phyloP scores from a whole-genome alignment of 2,888 invertebrate species.

The Galerucella nymphaeae region DNA sequence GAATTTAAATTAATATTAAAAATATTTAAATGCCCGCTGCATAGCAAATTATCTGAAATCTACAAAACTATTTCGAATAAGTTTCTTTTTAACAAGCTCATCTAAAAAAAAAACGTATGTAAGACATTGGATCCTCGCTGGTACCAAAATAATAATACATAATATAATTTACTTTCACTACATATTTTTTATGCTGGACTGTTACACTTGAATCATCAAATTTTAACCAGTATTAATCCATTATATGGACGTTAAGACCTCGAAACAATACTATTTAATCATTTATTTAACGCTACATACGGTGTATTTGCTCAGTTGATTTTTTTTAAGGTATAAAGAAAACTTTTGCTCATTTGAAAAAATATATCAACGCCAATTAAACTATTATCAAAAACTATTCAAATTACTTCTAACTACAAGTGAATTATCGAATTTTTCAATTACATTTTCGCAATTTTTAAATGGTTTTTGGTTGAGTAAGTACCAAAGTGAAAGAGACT shows the following conservation, averaged over 20 bases:
- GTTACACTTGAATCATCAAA: background rate
- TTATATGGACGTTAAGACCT: background rate
- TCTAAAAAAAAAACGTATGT: background rate
- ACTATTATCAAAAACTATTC: background rate
- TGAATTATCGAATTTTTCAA: slow-evolving; percentile 20
- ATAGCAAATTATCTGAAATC: slow-evolving; percentile 8
- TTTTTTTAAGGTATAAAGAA: background rate
- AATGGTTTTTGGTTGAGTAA: slow-evolving; percentile 22
- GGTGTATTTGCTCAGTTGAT: too few species aligned
- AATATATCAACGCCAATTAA: background rate
- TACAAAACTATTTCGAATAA: background rate
- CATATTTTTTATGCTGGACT: background rate
- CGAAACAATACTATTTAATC: too few species aligned
- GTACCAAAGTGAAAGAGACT: slow-evolving; percentile 10
- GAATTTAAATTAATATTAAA: slow-evolving; percentile 2
- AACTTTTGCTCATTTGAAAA: background rate
- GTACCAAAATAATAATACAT: background rate
- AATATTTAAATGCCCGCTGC: background rate
- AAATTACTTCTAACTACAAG: slow-evolving; percentile 5
- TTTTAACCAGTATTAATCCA: background rate
- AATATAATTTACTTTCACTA: background rate
- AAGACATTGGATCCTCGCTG: background rate
- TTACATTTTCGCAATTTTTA: slow-evolving; percentile 33
- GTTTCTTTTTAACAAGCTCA: background rate
- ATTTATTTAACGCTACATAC: too few species aligned